Base-by-base conservation (phyloP, 2,797 vertebrate genomes). In the Coracias cyanogaster region DNA sequence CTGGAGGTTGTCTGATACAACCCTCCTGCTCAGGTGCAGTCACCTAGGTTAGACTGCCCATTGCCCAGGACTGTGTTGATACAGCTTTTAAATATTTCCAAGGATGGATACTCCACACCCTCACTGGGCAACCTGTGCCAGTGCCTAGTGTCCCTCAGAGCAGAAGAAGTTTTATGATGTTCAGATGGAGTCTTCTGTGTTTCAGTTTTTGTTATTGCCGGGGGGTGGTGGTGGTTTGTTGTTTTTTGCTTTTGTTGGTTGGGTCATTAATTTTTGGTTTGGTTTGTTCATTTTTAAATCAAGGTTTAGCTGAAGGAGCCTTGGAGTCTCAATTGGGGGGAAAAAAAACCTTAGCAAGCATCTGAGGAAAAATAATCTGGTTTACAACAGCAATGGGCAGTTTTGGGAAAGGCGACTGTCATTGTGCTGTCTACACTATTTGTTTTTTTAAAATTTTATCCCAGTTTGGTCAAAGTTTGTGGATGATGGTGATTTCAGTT, bases 1-100 rank as follows among this genome's bases (percentile, higher is more conserved):
- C 24, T 76, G 57, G 22, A 67, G 3, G 9, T 45, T 6, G 0
- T 28, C n/a, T 62, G 43, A 11, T 33, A 6, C 0, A 9, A 7
- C 15, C 29, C 16, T 20, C 9, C 22, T 45, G 22, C 43, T 92
- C 22, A 37, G 18, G 9, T 21, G 31, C 31, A 6, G 31, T 45
- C 39, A 37, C 35, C n/a, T 26, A 19, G 25, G 46, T 18, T 8
- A 66, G 18, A 15, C 24, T 71, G 28, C n/a, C 37, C 5, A 9
- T 39, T 78, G 24, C 28, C 52, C 16, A 78, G 45, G 13, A 9
- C 25, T 33, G 6, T 51, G 41, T 60, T 29, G 41, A 26, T n/a
- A 9, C 1, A 5, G 6, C 15, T 72, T 74, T 28, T 45, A 62
- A 43, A 31, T 46, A 52, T n/a, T 58, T 52, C 33, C 31, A 61